Evolutionary conservation across 2,888 invertebrate species (phyloP).

Genomic region (Rhingia campestris): DNA sequence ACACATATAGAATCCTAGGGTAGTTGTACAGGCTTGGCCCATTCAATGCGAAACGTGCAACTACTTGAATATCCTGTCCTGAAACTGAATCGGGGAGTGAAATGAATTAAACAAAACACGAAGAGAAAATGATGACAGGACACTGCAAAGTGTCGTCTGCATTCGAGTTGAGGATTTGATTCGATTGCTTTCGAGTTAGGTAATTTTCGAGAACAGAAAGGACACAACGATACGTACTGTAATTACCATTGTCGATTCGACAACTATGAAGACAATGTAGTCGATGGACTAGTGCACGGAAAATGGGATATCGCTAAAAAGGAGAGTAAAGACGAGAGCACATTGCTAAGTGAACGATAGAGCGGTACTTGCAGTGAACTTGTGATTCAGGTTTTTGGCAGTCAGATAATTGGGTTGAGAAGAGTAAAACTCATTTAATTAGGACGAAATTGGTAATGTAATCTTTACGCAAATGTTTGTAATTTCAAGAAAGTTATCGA

Average conservation of each 20-base stretch:
- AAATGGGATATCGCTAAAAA: conserved; percentile 37
- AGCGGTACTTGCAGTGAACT: background rate
- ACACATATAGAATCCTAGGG: conserved; percentile 4
- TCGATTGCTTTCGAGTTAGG: conserved; percentile 72
- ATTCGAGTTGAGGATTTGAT: conserved; percentile 67
- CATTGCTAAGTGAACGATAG: background rate
- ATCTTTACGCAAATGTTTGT: conserved; percentile 64
- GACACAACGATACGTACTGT: conserved; percentile 38
- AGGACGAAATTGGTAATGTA: conserved; percentile 43
- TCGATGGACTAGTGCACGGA: conserved; percentile 39
- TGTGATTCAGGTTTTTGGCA: background rate
- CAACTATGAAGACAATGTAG: too few relatives aligned
- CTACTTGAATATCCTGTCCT: conserved; percentile 55
- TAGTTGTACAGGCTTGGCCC: background rate
- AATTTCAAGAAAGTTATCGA: conserved; percentile 46
- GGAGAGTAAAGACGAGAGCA: conserved; percentile 39
- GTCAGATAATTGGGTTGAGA: background rate
- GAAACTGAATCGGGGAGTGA: background rate
- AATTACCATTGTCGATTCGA: conserved; percentile 66
- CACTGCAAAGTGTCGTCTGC: conserved; percentile 70
- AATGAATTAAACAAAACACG: conserved; percentile 5
- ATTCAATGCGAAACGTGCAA: conserved; percentile 69
- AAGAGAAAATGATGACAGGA: conserved; percentile 24
- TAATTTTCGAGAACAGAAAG: conserved; percentile 36
- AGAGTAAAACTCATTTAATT: conserved; percentile 45